These are phyloP conservation scores for Calypte anna DNA, from an alignment of 2,113 vertebrate species.

Conservation along the genomic window DNA sequence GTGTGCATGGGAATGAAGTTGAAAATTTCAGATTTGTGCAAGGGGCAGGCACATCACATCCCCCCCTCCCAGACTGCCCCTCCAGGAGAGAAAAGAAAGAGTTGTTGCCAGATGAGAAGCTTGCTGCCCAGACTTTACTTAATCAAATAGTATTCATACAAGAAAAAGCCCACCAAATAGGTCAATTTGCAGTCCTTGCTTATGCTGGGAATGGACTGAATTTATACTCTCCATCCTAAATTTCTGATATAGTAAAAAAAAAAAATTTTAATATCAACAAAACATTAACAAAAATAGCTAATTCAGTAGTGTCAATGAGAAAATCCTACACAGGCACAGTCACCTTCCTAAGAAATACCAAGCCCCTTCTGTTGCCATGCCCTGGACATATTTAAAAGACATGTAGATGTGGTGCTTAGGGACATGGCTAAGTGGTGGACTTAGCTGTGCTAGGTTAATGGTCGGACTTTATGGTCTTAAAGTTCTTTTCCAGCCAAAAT, in stretches of 20 bases:
- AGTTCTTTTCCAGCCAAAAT: no score
- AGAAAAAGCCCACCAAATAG: not conserved
- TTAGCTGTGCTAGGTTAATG: no score
- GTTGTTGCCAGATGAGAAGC: not conserved
- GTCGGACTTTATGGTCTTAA: no score
- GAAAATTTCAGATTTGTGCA: not conserved
- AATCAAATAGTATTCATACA: not conserved
- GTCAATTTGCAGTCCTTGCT: not conserved
- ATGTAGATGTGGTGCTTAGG: no score
- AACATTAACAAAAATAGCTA: not conserved
- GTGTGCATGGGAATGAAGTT: fast-evolving
- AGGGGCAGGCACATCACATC: fast-evolving
- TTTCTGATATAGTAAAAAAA: not conserved
- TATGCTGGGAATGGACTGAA: not conserved
- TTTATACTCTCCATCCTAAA: not conserved
- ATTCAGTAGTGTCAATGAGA: not conserved
- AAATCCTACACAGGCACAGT: not conserved
- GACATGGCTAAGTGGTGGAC: no score
- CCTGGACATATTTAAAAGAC: no score
- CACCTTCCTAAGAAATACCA: not conserved
- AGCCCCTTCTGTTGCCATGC: not conserved
- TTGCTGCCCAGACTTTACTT: not conserved
- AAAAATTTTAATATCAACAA: not conserved
- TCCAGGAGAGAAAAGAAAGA: not conserved
- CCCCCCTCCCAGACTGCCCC: not conserved